phyloP scores from a whole-genome alignment of 2,797 vertebrate species.

The Gymnothorax javanicus region DNA sequence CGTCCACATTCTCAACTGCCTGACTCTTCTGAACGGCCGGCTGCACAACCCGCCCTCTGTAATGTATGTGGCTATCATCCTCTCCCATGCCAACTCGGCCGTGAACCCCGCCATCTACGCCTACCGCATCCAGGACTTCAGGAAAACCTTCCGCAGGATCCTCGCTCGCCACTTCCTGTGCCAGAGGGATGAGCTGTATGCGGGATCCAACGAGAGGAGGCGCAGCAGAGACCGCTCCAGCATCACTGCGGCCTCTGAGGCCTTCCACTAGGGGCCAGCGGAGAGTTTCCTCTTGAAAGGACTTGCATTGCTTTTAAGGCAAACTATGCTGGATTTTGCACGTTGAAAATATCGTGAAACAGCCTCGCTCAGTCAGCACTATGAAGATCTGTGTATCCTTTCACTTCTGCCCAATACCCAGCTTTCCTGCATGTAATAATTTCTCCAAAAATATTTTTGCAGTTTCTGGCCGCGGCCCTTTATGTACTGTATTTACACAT shows the following conservation, averaged over 20 bases:
- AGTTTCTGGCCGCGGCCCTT: no score
- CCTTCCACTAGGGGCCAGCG: slow-evolving; percentile 61
- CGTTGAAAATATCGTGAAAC: no score
- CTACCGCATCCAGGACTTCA: slow-evolving; percentile 93
- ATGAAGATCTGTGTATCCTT: no score
- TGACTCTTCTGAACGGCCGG: slow-evolving; percentile 74
- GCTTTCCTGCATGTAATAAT: no score
- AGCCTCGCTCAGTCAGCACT: no score
- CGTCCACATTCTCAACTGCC: slow-evolving; percentile 91
- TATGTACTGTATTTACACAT: no score
- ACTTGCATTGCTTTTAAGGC: no score
- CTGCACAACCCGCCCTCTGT: slow-evolving; percentile 51
- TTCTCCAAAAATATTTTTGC: no score
- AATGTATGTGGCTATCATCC: slow-evolving; percentile 86
- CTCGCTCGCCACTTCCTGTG: slow-evolving; percentile 84
- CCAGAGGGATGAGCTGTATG: slow-evolving; percentile 74
- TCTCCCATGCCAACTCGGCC: slow-evolving; percentile 94
- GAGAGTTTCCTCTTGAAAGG: neutral
- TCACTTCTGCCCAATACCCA: no score
- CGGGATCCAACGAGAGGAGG: slow-evolving; percentile 68
- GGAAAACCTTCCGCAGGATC: slow-evolving; percentile 90
- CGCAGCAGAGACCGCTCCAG: slow-evolving; percentile 67
- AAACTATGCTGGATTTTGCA: no score
- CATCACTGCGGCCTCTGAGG: slow-evolving; percentile 64
- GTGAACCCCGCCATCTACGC: slow-evolving; percentile 96